These are phyloP conservation scores for Trichoplusia ni DNA, from an alignment of 1,140 invertebrate genomes.

Conservation along the genomic window DNA sequence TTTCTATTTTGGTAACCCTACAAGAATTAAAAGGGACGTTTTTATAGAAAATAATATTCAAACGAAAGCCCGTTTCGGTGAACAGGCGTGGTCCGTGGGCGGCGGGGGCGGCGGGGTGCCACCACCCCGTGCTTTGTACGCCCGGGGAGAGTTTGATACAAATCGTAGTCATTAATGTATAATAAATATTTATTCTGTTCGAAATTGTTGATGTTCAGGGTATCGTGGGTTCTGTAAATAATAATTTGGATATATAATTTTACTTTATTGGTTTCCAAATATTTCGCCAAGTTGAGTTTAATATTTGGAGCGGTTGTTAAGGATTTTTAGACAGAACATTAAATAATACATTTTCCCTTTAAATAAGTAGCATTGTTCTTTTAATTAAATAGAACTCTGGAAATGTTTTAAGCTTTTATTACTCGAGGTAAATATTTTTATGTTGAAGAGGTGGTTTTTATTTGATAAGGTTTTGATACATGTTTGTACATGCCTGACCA, in stretches of 20 bases:
- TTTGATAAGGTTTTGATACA: too few relatives aligned
- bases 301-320: too few relatives aligned
- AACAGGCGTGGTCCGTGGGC: not conserved
- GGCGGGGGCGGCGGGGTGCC: slow-evolving; percentile 2
- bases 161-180: slow-evolving; percentile 30
- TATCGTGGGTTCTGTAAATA: slow-evolving; percentile 3
- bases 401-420: too few relatives aligned
- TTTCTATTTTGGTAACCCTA: slow-evolving; percentile 12
- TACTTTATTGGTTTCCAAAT: not conserved
- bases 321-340: too few relatives aligned
- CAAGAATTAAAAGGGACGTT: slow-evolving; percentile 27
- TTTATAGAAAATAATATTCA: slow-evolving; percentile 33
- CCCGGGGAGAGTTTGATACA: slow-evolving; percentile 27
- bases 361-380: too few relatives aligned
- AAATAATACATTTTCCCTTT: too few relatives aligned
- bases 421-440: too few relatives aligned
- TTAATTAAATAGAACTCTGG: too few relatives aligned
- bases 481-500: too few relatives aligned
- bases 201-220: slow-evolving; percentile 26
- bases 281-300: too few relatives aligned
- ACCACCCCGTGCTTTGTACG: slow-evolving; percentile 1
- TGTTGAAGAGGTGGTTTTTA: too few relatives aligned
- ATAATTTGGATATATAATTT: slow-evolving; percentile 13
- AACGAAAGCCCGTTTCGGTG: slow-evolving; percentile 22
- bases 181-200: slow-evolving; percentile 32